phyloP scores from a whole-genome alignment of 1,140 invertebrate genomes.

The Holotrichia oblita region DNA sequence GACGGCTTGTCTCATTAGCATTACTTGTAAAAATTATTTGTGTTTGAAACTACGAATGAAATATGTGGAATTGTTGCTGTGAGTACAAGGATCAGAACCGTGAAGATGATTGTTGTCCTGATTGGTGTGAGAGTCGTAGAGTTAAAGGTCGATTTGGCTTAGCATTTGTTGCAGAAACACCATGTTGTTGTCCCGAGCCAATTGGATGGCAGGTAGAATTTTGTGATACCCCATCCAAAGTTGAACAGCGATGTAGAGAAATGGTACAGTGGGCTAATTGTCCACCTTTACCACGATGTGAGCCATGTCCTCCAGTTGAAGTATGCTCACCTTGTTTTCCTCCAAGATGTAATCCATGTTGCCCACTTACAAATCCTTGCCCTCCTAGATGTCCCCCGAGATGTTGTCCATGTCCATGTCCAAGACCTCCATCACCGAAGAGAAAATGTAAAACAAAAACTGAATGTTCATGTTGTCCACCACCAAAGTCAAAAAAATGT shows the following conservation, averaged over 20 bases:
- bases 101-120: constrained; percentile 34
- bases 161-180: constrained; percentile 50
- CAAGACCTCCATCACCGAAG: background rate
- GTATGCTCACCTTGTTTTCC: constrained; percentile 42
- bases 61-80: constrained; percentile 37
- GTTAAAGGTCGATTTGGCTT: constrained; percentile 51
- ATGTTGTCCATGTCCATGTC: constrained; percentile 22
- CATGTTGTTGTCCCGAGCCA: constrained; percentile 48
- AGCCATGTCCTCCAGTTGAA: constrained; percentile 47
- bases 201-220: constrained; percentile 56
- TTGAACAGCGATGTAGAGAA: constrained; percentile 52
- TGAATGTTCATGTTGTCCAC: constrained; percentile 7
- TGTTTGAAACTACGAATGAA: background rate
- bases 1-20: background rate
- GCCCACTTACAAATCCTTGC: constrained; percentile 44
- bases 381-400: constrained; percentile 41
- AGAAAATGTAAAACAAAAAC: background rate
- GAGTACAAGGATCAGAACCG: background rate
- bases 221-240: constrained; percentile 53
- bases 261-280: constrained; percentile 52
- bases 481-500: constrained; percentile 2
- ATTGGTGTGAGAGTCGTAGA: constrained; percentile 41
- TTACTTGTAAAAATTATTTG: constrained; percentile 1
- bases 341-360: constrained; percentile 47
- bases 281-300: constrained; percentile 47